Evolutionary conservation across 2,888 invertebrate species (phyloP).

Genomic region (Luffia ferchaultella): DNA sequence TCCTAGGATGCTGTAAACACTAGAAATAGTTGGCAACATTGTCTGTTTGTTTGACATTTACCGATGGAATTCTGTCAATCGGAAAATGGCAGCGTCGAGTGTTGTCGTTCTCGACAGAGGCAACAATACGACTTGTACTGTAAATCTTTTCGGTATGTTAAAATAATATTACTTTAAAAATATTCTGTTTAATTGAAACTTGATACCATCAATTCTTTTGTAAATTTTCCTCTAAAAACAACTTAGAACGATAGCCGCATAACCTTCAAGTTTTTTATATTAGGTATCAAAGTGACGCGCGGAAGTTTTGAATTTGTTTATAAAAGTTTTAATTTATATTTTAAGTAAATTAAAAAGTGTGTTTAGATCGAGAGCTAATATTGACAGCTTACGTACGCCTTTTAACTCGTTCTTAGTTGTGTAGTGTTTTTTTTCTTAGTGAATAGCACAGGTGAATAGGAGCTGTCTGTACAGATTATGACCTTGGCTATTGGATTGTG

Average conservation of each 20-base stretch:
- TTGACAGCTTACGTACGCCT: not conserved
- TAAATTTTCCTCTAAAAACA: too few species aligned
- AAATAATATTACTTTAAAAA: constrained; percentile 2
- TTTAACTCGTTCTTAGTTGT: constrained; percentile 24
- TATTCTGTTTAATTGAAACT: constrained; percentile 15
- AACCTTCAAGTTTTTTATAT: constrained; percentile 40
- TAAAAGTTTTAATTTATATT: not conserved
- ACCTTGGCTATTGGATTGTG: constrained; percentile 66
- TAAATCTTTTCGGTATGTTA: constrained; percentile 92
- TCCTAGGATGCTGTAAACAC: too few species aligned
- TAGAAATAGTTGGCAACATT: not conserved
- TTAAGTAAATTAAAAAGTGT: too few species aligned
- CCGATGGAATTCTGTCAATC: constrained; percentile 45
- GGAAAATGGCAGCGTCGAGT: constrained; percentile 85
- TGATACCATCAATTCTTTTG: constrained; percentile 8
- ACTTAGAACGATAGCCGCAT: constrained; percentile 27
- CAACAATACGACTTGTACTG: constrained; percentile 95
- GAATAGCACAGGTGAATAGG: constrained; percentile 56
- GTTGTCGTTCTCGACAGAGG: constrained; percentile 95
- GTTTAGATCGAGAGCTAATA: too few species aligned
- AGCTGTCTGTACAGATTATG: constrained; percentile 52
- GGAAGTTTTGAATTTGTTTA: constrained; percentile 13
- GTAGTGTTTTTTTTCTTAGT: constrained; percentile 48
- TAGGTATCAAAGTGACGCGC: constrained; percentile 42
- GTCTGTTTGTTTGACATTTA: not conserved